phyloP scores from a whole-genome alignment of 2,113 vertebrate genomes.

The Elaphurus davidianus region DNA sequence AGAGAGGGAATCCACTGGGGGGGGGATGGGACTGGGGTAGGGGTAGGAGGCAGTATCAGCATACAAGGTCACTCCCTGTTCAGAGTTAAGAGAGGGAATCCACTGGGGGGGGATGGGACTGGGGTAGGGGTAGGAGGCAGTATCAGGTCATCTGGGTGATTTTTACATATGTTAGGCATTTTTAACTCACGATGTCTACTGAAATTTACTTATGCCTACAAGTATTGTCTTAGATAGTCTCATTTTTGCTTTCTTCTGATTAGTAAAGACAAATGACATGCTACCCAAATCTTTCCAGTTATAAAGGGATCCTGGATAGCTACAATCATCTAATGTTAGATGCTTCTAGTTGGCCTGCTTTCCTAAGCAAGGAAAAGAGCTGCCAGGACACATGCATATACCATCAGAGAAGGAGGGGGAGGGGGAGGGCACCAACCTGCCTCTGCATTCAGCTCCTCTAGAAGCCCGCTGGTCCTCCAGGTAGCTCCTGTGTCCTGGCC shows the following conservation, averaged over 20 bases:
- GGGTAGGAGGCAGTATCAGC: no score
- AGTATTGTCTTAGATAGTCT: neutral
- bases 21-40: no score
- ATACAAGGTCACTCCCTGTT: neutral
- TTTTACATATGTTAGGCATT: neutral
- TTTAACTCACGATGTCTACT: constrained; percentile 44
- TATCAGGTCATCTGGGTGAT: neutral
- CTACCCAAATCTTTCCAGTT: constrained; percentile 8
- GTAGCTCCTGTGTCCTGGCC: constrained; percentile 86
- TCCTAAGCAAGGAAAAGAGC: constrained; percentile 6
- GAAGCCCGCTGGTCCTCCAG: constrained; percentile 88
- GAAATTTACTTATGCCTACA: constrained; percentile 22
- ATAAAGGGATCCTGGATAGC: neutral
- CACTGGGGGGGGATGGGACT: neutral
- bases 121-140: accelerated
- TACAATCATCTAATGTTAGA: neutral
- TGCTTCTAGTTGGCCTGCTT: neutral
- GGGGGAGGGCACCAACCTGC: constrained; percentile 87
- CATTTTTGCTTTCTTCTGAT: constrained; percentile 16
- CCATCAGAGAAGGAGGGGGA: neutral
- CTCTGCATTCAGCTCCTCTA: constrained; percentile 84
- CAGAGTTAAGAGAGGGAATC: neutral
- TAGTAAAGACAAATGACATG: constrained; percentile 15
- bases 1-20: neutral
- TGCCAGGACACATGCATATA: constrained; percentile 64